Evolutionary conservation across 2,888 invertebrate species (phyloP), one percentile per base, ranked within the genome.

Genomic region (Barypeithes pellucidus): DNA sequence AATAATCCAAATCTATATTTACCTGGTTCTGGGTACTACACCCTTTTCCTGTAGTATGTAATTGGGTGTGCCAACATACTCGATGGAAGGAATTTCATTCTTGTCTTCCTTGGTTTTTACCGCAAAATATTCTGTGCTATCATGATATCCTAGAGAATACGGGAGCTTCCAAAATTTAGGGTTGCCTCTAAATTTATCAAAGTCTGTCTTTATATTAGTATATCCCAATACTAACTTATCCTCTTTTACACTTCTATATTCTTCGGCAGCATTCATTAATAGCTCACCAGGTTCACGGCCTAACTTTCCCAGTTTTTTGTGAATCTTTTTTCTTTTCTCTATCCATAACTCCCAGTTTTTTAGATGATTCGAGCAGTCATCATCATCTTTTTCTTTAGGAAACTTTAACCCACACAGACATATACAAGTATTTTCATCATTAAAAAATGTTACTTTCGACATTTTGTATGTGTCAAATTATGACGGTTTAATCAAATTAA

Each of bases 151-250:
- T 54, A 84, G 76, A n/a, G 79, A 72, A 1, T 71, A 43, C 1
- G 85, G 85, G 33, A 82, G 54, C 60, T 78, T 79, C 82, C 82
- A 86, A 76, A 84, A 85, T 2, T 77, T 79, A 16, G 86, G 86
- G 73, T 84, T 83, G 52, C 85, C 86, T 65, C 85, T 78, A 29
- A 81, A 81, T 33, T 81, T 80, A 78, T 85, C 84, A 47, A 82
- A 82, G 60, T 81, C 63, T 3, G 78, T 77, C 18, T 80, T 78
- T 57, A 85, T 83, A 70, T 81, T 82, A 7, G 82, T 77, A 70
- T 83, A 81, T 7, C 82, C 80, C 3, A 84, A 71, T 0, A 82
- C 47, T 12, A 72, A 24, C 63, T 82, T 81, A 24, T 83, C 82
- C 77, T 85, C 84, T 50, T 77, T 79, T 4, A 82, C 73, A 5